Base-by-base conservation (phyloP, 1,140 invertebrate genomes). In the Sitophilus oryzae region DNA sequence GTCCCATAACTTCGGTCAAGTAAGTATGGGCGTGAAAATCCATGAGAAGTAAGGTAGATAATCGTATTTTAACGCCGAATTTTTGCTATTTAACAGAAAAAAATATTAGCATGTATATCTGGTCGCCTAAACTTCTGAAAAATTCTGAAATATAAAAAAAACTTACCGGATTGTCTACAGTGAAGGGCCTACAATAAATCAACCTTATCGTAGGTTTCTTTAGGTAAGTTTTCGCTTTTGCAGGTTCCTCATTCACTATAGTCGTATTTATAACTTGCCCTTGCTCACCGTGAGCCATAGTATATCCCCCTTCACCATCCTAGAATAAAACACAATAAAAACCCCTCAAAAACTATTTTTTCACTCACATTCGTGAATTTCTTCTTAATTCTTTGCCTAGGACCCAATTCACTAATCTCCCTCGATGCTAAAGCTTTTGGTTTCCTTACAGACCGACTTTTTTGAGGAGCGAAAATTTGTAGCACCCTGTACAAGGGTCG, bases 11-110 rank as follows among this genome's bases (percentile, higher is more conserved):
- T 73, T 88, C 86, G 2, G 76, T 80, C 34, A 74, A 68, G 8
- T 78, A 82, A 21, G 78, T 74, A 68, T 87, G 84, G 43, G 83
- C 75, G 73, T 88, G 86, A 21, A 81, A 73, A 67, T 88, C 84
- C 77, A 86, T 82, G 2, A 79, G 67, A 4, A 85, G 65, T 38
- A 87, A 69, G 0, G 81, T 76, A 3, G 79, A 77, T 51, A 80
- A 71, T 43, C 76, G 66, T 35, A 87, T 63, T 21, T 73, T 72
- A 3, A 86, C 75, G 25, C 59, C 62, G 64, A 79, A 86, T 42
- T 84, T 82, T 52, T 82, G 78, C 82, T 85, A n/a, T n/a, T n/a
- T n/a, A n/a, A n/a, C n/a, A n/a, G n/a, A n/a, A n/a, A n/a, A n/a
- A n/a, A n/a, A n/a, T n/a, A n/a, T n/a, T n/a, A n/a, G n/a, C n/a